Base-by-base conservation (phyloP, 1,140 invertebrate genomes). In the Macrobrachium rosenbergii region DNA sequence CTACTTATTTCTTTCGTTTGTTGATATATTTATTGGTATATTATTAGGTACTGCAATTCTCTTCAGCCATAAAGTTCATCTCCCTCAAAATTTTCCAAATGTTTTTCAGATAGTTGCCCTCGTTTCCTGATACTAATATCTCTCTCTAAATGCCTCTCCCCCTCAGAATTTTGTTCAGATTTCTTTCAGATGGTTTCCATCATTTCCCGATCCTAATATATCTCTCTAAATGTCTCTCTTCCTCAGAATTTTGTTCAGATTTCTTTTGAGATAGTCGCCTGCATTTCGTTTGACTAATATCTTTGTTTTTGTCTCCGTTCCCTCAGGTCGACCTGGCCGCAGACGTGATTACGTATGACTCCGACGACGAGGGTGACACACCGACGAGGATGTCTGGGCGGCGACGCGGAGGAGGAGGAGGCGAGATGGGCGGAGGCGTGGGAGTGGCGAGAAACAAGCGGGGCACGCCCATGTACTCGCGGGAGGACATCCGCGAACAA, bases 401-500 rank as follows among this genome's bases (percentile, higher is more conserved):
- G 43, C 67, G 86, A 75, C 78, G 79, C 52, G 87, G 62, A 19
- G 84, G 72, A 19, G 75, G 86, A 80, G 63, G 88, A 60, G 83
- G 87, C 60, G 80, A 60, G 52, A 62, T 80, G 58, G 82, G 78
- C 82, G 88, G 63, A 73, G 63, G 89, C 87, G 85, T 83, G 73
- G 88, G 89, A 59, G 67, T 91, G 79, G 89, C 89, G 43, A 83
- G 90, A 69, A 91, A 91, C 81, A 92, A 92, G 81, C 91, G 92
- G 60, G 91, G 91, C 23, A 92, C 91, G 81, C 96, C 95, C 58
- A 93, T 97, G 89, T 98, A 98, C 92, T 97, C 96, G 43, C 95
- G 96, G 90, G 96, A 97, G 92, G 97, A 97, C 91, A 96, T 96
- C 88, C 93, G 95, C 63, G 96, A 97, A 90, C 96, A 98, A 92